phyloP scores from a whole-genome alignment of 2,113 vertebrate species.

The Silurus asotus region DNA sequence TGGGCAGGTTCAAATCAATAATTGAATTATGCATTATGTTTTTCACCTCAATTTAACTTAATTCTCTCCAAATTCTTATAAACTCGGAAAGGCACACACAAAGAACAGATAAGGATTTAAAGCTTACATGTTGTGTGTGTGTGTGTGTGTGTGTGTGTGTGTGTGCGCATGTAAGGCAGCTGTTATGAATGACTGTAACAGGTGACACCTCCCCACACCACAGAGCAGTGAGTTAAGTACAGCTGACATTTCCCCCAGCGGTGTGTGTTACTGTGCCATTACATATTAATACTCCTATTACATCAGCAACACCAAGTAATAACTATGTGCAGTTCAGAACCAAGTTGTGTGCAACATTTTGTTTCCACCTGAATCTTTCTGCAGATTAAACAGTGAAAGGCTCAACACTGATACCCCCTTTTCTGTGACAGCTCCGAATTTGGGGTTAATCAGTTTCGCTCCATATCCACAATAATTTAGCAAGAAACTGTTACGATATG shows the following conservation, averaged over 20 bases:
- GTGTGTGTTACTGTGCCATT: slow-evolving; percentile 19
- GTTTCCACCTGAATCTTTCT: not conserved
- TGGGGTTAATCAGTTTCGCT: not conserved
- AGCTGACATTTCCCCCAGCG: slow-evolving; percentile 34
- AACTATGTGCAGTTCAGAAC: not conserved
- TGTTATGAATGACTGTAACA: slow-evolving; percentile 34
- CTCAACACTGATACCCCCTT: not conserved
- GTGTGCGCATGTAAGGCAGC: slow-evolving; percentile 8
- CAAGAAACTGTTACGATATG: not conserved
- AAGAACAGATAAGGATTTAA: not conserved
- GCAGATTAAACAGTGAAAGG: not conserved
- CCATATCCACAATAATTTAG: not conserved
- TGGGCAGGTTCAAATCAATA: too few relatives aligned
- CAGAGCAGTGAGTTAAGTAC: slow-evolving; percentile 2
- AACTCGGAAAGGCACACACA: not conserved
- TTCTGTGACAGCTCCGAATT: not conserved
- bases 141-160: slow-evolving; percentile 12
- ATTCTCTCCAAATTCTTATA: not conserved
- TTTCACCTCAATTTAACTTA: too few relatives aligned
- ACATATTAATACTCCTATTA: slow-evolving; percentile 9
- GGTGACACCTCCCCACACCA: slow-evolving; percentile 16
- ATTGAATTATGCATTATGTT: too few relatives aligned
- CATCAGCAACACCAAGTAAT: not conserved
- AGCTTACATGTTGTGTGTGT: not conserved
- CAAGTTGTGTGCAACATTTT: not conserved